Evolutionary conservation across 2,888 invertebrate genomes (phyloP).

Genomic region (Agrochola litura): DNA sequence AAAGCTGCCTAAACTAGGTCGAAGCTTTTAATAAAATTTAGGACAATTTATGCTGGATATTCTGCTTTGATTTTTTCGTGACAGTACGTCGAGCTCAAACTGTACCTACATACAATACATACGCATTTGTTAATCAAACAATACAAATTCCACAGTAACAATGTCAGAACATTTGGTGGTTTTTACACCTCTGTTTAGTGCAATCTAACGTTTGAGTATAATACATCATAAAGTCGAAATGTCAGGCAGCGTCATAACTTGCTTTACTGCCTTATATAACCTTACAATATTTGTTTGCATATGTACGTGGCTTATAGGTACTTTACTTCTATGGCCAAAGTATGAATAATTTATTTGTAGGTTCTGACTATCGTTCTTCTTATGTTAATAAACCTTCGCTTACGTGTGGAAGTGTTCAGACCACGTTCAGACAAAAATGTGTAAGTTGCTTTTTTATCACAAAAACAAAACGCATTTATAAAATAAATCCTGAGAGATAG

Average conservation of each 20-base stretch:
- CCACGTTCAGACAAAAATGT: not conserved
- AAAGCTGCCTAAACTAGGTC: too few species aligned
- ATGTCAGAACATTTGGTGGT: conserved; percentile 43
- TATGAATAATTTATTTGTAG: conserved; percentile 42
- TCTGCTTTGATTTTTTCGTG: not conserved
- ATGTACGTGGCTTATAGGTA: conserved; percentile 21
- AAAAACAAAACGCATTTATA: not conserved
- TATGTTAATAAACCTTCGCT: not conserved
- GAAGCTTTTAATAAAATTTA: not conserved
- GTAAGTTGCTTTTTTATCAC: not conserved
- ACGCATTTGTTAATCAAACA: conserved; percentile 13
- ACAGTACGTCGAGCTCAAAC: not conserved
- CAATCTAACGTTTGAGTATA: conserved; percentile 45
- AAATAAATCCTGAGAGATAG: not conserved
- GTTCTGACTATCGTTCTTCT: not conserved
- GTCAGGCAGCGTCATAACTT: conserved; percentile 17
- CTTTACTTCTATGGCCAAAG: conserved; percentile 29
- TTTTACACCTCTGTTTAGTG: conserved; percentile 59
- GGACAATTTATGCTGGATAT: not conserved
- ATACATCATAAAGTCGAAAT: conserved; percentile 55
- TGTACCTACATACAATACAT: not conserved
- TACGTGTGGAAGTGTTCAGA: not conserved
- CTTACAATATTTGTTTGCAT: conserved; percentile 43
- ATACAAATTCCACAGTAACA: conserved; percentile 27
- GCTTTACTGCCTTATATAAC: conserved; percentile 47